Percentiles rank a stretch among this genome's conserved stretches.
phyloP scores from a whole-genome alignment of 2,888 invertebrate species.

The Scrobipalpa atriplicella region DNA sequence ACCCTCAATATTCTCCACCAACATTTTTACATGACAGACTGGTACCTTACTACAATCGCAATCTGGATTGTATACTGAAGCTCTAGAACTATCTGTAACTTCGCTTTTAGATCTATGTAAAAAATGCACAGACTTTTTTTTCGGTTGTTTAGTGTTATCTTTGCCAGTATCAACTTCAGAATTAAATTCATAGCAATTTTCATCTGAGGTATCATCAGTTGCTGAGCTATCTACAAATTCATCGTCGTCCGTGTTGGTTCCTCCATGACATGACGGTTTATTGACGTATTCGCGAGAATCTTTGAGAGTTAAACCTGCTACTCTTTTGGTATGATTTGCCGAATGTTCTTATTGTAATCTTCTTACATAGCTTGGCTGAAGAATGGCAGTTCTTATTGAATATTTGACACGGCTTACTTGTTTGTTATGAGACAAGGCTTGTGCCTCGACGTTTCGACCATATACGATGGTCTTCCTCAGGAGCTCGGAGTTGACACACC shows the following conservation, averaged over 20 bases:
- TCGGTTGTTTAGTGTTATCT: conserved; percentile 22
- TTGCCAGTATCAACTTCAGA: neutral
- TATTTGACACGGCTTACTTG: too few relatives aligned
- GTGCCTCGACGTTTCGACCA: too few relatives aligned
- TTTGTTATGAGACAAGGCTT: too few relatives aligned
- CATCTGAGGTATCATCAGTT: neutral
- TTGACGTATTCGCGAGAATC: neutral
- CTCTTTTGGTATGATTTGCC: neutral
- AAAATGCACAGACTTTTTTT: conserved; percentile 45
- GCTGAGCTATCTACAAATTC: neutral
- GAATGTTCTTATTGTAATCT: too few relatives aligned
- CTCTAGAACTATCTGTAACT: conserved; percentile 31
- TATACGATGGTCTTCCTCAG: too few relatives aligned
- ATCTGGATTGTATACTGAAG: conserved; percentile 34
- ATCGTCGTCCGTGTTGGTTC: conserved; percentile 12
- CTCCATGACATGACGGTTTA: neutral
- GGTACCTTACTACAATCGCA: conserved; percentile 71
- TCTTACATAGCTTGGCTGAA: too few relatives aligned
- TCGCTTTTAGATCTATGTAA: conserved; percentile 42
- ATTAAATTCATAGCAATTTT: conserved; percentile 47
- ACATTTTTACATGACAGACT: conserved; percentile 74
- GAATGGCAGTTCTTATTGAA: too few relatives aligned
- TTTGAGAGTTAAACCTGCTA: neutral
- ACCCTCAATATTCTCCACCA: conserved; percentile 69
- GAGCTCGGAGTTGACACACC: too few relatives aligned